Base-by-base conservation (phyloP, 2,113 vertebrate genomes). In the Clinocottus analis region DNA sequence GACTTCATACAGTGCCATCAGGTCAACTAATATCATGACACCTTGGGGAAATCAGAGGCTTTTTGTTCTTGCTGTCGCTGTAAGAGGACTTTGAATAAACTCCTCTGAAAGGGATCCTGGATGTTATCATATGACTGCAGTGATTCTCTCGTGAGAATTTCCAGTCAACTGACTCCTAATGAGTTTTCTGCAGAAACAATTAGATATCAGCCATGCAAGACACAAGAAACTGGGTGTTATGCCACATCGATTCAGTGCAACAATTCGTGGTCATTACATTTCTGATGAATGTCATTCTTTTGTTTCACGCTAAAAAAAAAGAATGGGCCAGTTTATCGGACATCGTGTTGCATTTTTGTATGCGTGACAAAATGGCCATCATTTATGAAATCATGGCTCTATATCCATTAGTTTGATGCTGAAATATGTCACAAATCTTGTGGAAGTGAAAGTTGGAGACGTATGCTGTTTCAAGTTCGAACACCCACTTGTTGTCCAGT, bases 111-210 rank as follows among this genome's bases (percentile, higher is more conserved):
- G 82, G 69, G 59, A 88, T 75, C 33, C 77, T 41, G 63, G 73
- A 90, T 90, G 85, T 94, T 88, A 89, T 91, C 77, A 82, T 91
- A 92, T 88, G 90, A 92, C 83, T 86, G 88, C 85, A 83, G 80
- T 29, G 80, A 72, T 72, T 77, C 70, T 87, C 87, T 83, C 51
- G 85, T 31, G 88, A 93, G 87, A 81, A 70, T 93, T 93, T 92
- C 92, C 94, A 94, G 87, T 85, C 91, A 94, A 92, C 91, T 93
- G 94, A 95, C 92, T 96, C 93, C 95, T 92, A 94, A 96, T 93
- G 91, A 94, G 93, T 93, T 96, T 94, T 95, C 92, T 94, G 93
- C 90, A 93, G 85, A 93, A 94, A 94, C 96, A 96, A 97, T 96
- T 95, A 95, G 93, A 94, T 89, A 85, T 82, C 91, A 91, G 91